Evolutionary conservation across 1,140 invertebrate genomes (phyloP).

Genomic region (Popillia japonica): DNA sequence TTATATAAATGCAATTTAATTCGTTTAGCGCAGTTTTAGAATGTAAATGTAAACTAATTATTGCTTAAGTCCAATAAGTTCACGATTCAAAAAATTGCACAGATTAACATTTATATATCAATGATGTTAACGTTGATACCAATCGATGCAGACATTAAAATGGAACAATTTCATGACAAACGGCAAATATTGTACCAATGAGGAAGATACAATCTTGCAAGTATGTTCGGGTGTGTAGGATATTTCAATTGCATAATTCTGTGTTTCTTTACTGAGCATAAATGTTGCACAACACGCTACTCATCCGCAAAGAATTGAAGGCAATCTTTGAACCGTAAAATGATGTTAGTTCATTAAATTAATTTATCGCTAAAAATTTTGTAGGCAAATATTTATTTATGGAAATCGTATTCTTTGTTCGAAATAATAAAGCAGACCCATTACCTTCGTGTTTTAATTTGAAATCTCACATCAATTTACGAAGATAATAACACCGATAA

Average conservation of each 20-base stretch:
- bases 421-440: neutral
- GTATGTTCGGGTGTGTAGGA: neutral
- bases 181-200: neutral
- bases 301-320: constrained; percentile 28
- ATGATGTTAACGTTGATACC: neutral
- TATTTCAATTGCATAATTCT: neutral
- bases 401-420: neutral
- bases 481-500: neutral
- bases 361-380: constrained; percentile 11
- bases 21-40: neutral
- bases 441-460: neutral
- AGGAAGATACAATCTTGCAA: neutral
- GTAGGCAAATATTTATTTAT: neutral
- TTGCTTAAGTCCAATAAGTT: neutral
- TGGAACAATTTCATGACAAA: neutral
- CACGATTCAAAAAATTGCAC: constrained; percentile 5
- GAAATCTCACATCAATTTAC: neutral
- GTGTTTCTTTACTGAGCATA: neutral
- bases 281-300: constrained; percentile 11
- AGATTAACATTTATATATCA: constrained; percentile 2
- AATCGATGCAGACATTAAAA: neutral
- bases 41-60: neutral
- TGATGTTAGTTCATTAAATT: constrained; percentile 17
- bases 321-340: constrained; percentile 24
- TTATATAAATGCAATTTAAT: neutral